phyloP scores from a whole-genome alignment of 2,888 invertebrate species.

The Furcula furcula region DNA sequence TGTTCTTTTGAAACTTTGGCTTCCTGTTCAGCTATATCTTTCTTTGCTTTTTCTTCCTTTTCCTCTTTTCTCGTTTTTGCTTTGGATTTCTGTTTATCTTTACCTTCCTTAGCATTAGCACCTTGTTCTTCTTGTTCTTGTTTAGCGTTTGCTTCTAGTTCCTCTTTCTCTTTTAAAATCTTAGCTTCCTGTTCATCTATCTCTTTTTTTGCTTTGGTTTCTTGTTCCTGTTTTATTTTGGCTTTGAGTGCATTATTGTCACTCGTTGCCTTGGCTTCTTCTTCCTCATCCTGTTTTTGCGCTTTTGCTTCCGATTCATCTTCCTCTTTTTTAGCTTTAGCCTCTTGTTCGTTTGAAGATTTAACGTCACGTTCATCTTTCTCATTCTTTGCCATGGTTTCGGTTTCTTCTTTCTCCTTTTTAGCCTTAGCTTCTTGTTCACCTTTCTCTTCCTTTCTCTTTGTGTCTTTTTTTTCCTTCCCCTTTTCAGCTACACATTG shows the following conservation, averaged over 20 bases:
- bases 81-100: background rate
- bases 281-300: background rate
- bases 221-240: background rate
- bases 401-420: background rate
- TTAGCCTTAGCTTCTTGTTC: background rate
- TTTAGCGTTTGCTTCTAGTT: background rate
- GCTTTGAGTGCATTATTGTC: too few species aligned
- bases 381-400: background rate
- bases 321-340: background rate
- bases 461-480: background rate
- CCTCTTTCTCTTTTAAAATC: constrained; percentile 5
- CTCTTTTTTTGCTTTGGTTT: constrained; percentile 7
- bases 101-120: background rate
- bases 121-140: background rate
- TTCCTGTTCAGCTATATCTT: constrained; percentile 1
- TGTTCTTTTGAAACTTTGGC: constrained; percentile 7
- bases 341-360: background rate
- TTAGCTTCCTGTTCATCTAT: constrained; percentile 9
- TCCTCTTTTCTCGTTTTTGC: background rate
- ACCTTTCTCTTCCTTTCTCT: background rate
- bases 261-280: background rate
- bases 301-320: background rate
- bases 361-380: background rate
- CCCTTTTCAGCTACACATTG: background rate
- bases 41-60: background rate